Percentiles rank a stretch among this genome's conserved stretches.
Evolutionary conservation across 1,140 invertebrate genomes (phyloP).

Genomic region (Lordiphosa stackelbergi): DNA sequence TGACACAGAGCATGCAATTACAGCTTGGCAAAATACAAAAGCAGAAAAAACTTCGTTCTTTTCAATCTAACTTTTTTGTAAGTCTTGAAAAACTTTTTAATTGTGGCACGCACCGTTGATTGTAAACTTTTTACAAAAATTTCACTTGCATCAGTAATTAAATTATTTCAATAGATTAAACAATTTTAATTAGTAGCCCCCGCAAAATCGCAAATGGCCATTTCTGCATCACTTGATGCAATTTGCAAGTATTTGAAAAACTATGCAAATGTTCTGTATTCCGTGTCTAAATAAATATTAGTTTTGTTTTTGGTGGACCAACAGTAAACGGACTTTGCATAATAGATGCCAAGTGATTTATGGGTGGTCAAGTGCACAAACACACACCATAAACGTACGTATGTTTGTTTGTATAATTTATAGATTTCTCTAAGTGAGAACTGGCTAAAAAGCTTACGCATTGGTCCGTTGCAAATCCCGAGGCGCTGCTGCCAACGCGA

Average conservation of each 20-base stretch:
- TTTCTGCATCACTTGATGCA: constrained; percentile 6
- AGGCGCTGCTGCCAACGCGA: constrained; percentile 35
- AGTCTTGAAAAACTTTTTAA: constrained; percentile 31
- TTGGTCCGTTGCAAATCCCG: constrained; percentile 17
- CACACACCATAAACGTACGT: neutral
- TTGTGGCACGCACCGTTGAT: constrained; percentile 6
- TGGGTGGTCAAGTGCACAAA: constrained; percentile 17
- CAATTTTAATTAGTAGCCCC: constrained; percentile 36
- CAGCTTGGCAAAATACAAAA: too few species aligned
- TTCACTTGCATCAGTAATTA: constrained; percentile 39
- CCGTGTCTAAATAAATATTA: constrained; percentile 33
- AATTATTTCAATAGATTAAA: constrained; percentile 39
- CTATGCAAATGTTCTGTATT: neutral
- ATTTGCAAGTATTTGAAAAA: neutral
- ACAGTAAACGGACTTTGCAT: constrained; percentile 34
- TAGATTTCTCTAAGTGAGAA: constrained; percentile 8
- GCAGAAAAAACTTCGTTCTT: neutral
- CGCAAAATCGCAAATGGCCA: constrained; percentile 11
- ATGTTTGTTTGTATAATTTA: constrained; percentile 12
- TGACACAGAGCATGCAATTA: too few species aligned
- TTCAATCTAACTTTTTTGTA: neutral
- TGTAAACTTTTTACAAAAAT: constrained; percentile 5
- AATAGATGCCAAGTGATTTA: constrained; percentile 39
- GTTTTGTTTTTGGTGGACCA: constrained; percentile 16
- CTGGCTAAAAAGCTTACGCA: constrained; percentile 23